Evolutionary conservation across 1,140 invertebrate genomes (phyloP).

Genomic region (Drusus annulatus): DNA sequence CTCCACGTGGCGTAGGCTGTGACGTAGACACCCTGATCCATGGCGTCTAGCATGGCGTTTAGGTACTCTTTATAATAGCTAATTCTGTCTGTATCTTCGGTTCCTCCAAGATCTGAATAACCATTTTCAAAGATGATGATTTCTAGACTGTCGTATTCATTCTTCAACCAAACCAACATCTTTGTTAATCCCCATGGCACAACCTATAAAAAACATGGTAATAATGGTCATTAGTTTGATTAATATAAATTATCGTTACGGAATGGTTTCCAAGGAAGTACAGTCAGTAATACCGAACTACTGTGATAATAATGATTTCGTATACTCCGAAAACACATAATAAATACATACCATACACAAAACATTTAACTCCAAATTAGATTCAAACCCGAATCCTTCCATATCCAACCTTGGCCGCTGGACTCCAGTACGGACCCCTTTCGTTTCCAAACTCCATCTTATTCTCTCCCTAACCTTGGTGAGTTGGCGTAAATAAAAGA

Average conservation of each 20-base stretch:
- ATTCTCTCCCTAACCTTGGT: no score
- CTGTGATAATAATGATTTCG: no score
- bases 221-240: not conserved
- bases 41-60: slow-evolving; percentile 59
- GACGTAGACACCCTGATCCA: slow-evolving; percentile 61
- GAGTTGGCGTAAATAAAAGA: no score
- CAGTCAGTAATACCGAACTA: no score
- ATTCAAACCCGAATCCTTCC: no score
- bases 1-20: slow-evolving; percentile 76
- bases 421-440: no score
- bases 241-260: not conserved
- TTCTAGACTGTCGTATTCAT: slow-evolving; percentile 73
- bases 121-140: slow-evolving; percentile 82
- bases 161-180: slow-evolving; percentile 72
- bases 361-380: no score
- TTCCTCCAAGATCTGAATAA: slow-evolving; percentile 68
- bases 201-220: slow-evolving; percentile 49
- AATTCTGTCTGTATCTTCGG: slow-evolving; percentile 71
- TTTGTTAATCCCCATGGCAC: slow-evolving; percentile 63
- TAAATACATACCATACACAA: no score
- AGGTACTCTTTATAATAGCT: slow-evolving; percentile 67
- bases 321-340: no score
- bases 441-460: no score
- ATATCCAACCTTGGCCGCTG: no score
- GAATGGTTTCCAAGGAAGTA: no score